These are phyloP conservation scores for Calliphora vicina DNA, from an alignment of 1,140 invertebrate species.

Conservation along the genomic window DNA sequence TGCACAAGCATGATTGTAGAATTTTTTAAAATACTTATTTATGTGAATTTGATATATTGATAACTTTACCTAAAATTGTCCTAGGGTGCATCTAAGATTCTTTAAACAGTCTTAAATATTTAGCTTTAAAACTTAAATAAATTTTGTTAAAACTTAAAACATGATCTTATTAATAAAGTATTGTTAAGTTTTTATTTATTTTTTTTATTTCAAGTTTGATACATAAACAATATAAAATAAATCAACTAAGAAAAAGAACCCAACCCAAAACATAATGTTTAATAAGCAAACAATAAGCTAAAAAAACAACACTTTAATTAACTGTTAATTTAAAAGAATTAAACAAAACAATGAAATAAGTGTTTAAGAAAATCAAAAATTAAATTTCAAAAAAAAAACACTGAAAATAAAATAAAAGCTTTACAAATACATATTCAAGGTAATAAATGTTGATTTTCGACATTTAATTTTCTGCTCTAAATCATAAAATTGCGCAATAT, in stretches of 20 bases:
- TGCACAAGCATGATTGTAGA: no score
- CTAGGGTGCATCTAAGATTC: no score
- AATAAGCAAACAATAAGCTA: background rate
- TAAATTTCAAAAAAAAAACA: background rate
- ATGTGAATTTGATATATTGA: no score
- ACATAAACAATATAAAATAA: background rate
- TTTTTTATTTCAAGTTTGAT: no score
- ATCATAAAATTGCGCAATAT: conserved; percentile 20
- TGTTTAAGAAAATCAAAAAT: background rate
- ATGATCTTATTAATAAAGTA: no score
- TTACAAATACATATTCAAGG: conserved; percentile 10
- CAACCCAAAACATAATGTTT: background rate
- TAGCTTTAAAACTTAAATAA: no score
- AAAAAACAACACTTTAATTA: background rate
- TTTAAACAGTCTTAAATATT: no score
- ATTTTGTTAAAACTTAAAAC: no score
- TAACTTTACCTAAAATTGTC: no score
- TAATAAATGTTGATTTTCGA: conserved; percentile 22
- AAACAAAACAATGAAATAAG: background rate
- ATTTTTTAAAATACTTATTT: no score
- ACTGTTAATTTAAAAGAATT: background rate
- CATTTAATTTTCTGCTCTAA: conserved; percentile 35
- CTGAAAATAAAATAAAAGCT: background rate
- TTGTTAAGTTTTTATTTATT: no score
- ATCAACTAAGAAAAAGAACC: background rate